phyloP scores from a whole-genome alignment of 2,888 invertebrate species.

The Dynastes grantii region DNA sequence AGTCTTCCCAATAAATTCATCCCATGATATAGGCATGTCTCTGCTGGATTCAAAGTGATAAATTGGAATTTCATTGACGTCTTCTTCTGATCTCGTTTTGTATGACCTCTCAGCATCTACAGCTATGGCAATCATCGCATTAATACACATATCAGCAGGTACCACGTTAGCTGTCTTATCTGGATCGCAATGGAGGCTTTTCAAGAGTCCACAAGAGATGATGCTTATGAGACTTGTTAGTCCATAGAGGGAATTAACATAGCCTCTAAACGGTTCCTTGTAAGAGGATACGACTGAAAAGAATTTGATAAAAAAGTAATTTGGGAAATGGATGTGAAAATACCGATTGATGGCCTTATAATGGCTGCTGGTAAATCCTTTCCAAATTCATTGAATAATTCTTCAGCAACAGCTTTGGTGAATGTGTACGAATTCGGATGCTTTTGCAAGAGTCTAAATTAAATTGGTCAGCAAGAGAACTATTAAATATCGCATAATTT shows the following conservation, averaged over 20 bases:
- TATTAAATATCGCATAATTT: constrained; percentile 63
- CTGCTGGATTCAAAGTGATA: constrained; percentile 91
- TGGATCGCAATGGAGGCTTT: constrained; percentile 81
- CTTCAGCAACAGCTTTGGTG: constrained; percentile 92
- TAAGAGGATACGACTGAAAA: constrained; percentile 77
- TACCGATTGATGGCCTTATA: constrained; percentile 89
- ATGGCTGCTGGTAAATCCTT: constrained; percentile 85
- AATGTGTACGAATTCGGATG: constrained; percentile 94
- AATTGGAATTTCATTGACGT: constrained; percentile 74
- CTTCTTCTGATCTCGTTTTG: constrained; percentile 49
- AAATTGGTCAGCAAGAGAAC: neutral
- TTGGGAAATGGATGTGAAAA: neutral
- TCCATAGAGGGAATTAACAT: constrained; percentile 94
- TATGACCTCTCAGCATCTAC: constrained; percentile 76
- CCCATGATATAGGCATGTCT: constrained; percentile 88
- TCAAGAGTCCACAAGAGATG: constrained; percentile 83
- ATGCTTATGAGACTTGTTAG: constrained; percentile 85
- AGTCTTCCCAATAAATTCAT: constrained; percentile 75
- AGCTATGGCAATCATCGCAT: constrained; percentile 84
- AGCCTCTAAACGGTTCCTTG: constrained; percentile 84
- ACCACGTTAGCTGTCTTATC: constrained; percentile 82
- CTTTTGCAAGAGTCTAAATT: constrained; percentile 76
- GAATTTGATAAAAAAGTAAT: neutral
- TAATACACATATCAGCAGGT: constrained; percentile 87
- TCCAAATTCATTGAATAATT: constrained; percentile 79